These are phyloP conservation scores for Patella vulgata DNA, from an alignment of 1,140 invertebrate genomes.

Conservation along the genomic window DNA sequence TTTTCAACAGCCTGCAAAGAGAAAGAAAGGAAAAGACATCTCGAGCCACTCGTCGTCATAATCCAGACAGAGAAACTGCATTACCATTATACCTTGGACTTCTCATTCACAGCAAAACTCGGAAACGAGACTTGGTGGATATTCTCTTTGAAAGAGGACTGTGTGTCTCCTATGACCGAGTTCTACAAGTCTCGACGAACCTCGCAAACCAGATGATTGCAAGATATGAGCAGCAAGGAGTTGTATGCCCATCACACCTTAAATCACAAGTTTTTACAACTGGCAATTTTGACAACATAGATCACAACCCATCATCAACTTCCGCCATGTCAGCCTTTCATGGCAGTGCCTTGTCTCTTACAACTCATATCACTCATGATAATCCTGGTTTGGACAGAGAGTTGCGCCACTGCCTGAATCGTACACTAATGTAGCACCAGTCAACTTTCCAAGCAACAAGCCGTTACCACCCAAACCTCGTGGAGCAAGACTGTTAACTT, in stretches of 20 bases:
- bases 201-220: neutral
- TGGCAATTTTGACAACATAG: neutral
- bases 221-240: too few species aligned
- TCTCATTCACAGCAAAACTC: slow-evolving; percentile 1
- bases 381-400: neutral
- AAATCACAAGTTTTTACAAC: too few species aligned
- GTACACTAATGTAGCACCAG: slow-evolving; percentile 16
- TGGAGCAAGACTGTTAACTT: neutral
- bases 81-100: slow-evolving; percentile 1
- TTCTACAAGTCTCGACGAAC: slow-evolving; percentile 4
- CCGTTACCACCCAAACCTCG: neutral
- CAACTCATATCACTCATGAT: neutral
- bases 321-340: slow-evolving; percentile 1
- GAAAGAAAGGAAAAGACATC: neutral
- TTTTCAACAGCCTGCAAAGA: neutral
- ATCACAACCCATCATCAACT: slow-evolving; percentile 2
- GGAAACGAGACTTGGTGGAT: slow-evolving; percentile 6
- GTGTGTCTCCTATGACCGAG: slow-evolving; percentile 1
- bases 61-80: slow-evolving; percentile 3
- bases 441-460: slow-evolving; percentile 11
- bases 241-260: too few species aligned
- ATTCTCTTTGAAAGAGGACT: neutral
- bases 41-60: too few species aligned
- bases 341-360: slow-evolving; percentile 2
- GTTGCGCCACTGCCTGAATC: slow-evolving; percentile 7